phyloP scores from a whole-genome alignment of 2,888 invertebrate genomes.

The Dioctria rufipes region DNA sequence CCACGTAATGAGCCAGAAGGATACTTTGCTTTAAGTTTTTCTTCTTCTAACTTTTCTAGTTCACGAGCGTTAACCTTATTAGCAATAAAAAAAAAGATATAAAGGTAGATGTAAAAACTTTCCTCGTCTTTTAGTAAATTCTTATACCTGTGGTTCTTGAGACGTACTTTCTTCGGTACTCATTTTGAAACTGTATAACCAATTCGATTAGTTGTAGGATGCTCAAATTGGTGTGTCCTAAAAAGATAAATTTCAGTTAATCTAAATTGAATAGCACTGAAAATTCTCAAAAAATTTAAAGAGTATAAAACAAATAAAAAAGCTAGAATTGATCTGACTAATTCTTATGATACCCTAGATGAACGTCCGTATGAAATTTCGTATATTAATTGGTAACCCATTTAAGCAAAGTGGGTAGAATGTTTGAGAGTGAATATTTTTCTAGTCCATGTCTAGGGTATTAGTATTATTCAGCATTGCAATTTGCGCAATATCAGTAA shows the following conservation, averaged over 20 bases:
- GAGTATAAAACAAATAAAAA: no score
- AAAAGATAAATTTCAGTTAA: conserved; percentile 2
- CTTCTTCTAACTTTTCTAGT: conserved; percentile 91
- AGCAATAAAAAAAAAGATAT: conserved; percentile 14
- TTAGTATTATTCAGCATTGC: no score
- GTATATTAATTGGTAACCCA: no score
- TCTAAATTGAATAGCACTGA: no score
- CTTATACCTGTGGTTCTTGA: conserved; percentile 55
- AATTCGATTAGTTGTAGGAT: background rate
- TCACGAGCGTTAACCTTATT: conserved; percentile 75
- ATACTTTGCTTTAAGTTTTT: conserved; percentile 93
- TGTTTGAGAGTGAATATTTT: no score
- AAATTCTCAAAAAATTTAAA: no score
- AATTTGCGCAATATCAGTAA: no score
- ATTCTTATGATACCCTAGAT: no score
- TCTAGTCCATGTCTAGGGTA: no score
- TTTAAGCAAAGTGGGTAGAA: no score
- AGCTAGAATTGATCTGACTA: no score
- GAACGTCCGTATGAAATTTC: no score
- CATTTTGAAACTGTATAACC: conserved; percentile 34
- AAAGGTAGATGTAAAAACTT: background rate
- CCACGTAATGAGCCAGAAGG: conserved; percentile 81
- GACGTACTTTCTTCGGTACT: conserved; percentile 57
- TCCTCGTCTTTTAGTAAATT: background rate
- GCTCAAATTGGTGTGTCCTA: background rate